A percentile compares a stretch with the other conserved stretches of the same genome.
Evolutionary conservation across 2,113 vertebrate genomes (phyloP).

Genomic region (Procavia capensis): DNA sequence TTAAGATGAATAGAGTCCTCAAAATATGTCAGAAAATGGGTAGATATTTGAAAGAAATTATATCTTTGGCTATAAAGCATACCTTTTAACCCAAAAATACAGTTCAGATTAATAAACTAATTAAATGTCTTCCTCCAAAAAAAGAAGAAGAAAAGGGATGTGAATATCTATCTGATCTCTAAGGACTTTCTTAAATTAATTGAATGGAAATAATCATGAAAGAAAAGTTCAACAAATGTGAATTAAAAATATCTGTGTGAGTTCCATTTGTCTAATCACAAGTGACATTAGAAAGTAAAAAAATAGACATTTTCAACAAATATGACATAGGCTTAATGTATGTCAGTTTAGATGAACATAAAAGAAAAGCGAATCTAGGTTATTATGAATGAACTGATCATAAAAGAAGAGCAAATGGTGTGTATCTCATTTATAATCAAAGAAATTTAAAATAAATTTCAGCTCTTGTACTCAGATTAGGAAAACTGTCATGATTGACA

Average conservation of each 20-base stretch:
- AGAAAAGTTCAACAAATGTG: not conserved
- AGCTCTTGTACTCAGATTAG: not conserved
- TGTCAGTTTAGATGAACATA: not conserved
- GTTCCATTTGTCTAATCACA: not conserved
- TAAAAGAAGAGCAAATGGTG: not conserved
- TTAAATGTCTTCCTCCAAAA: not conserved
- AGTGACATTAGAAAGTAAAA: not conserved
- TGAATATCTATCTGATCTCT: not conserved
- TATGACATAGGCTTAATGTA: not conserved
- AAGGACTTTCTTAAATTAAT: not conserved
- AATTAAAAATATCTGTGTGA: not conserved
- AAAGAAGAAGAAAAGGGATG: not conserved
- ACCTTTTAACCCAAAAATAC: not conserved
- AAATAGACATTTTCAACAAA: not conserved
- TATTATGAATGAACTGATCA: not conserved
- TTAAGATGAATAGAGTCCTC: not conserved
- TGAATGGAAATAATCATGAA: not conserved
- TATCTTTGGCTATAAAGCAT: not conserved
- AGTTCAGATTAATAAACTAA: constrained; percentile 15
- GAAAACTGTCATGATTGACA: not conserved
- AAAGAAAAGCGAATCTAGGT: not conserved
- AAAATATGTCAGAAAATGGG: constrained; percentile 5
- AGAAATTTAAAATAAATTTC: not conserved
- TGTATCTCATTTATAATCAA: not conserved
- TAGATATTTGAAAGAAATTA: constrained; percentile 2